A percentile compares a stretch with the other conserved stretches of the same genome.
Conservation (phyloP, 1,140 invertebrate species). For the Proctacanthus coquilletti region DNA sequence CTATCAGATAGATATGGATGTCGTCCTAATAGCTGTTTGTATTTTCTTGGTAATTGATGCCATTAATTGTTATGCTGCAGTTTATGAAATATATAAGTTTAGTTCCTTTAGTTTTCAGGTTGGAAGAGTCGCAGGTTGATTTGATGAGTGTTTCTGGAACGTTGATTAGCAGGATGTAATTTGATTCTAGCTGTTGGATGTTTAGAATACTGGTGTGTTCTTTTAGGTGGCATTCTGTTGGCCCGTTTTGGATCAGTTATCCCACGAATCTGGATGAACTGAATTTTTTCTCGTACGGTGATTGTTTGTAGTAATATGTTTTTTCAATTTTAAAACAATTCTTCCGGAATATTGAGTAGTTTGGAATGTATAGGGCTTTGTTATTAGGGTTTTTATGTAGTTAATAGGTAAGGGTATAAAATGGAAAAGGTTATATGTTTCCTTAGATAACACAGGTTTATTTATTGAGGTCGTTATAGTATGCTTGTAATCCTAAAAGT, state of each 20-base stretch:
- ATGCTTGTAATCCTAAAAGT: slow-evolving; percentile 1
- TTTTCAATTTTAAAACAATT: neutral
- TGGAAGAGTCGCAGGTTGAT: neutral
- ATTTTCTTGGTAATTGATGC: neutral
- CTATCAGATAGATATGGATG: neutral
- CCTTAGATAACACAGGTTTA: neutral
- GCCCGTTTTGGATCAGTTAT: neutral
- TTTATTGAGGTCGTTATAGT: neutral
- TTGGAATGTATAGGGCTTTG: neutral
- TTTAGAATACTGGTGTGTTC: neutral
- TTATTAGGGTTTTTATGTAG: neutral
- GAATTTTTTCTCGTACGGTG: neutral
- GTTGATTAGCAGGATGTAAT: neutral
- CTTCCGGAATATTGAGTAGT: neutral
- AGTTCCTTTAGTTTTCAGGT: neutral
- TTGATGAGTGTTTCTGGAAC: neutral
- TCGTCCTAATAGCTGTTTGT: neutral
- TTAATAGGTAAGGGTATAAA: neutral
- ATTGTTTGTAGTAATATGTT: neutral
- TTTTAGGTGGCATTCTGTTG: neutral
- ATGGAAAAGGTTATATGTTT: neutral
- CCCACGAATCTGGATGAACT: neutral
- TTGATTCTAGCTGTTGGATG: neutral
- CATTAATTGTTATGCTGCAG: neutral
- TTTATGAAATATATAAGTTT: neutral